Evolutionary conservation across 2,797 vertebrate species (phyloP), one percentile per base, ranked within the genome.

Genomic region (Zonotrichia albicollis): DNA sequence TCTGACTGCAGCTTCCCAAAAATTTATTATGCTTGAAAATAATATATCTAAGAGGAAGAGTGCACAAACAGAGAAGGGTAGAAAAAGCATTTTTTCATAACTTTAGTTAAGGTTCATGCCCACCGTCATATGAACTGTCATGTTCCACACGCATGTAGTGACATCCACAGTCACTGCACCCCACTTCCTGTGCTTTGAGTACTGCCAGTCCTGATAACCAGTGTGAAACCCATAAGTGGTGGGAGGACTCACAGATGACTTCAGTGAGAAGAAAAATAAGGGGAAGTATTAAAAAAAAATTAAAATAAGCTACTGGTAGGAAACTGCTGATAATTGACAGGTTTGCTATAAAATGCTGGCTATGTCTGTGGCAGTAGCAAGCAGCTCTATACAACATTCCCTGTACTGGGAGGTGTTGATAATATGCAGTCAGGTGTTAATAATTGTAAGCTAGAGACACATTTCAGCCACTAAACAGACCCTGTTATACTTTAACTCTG

Each of bases 301-400:
- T 71, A 26, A 34, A 93, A 82, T 22, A 60, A 90, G 13, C 32
- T 14, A 10, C 50, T 84, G 71, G 61, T 55, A 71, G 67, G 62
- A 93, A 95, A 50, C 32, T 76, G 22, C 34, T 78, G 51, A 16
- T 86, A 29, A 46, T 83, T 94, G 82, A 16, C 48, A 86, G 36
- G 50, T 42, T 16, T 2, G 7, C 32, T 75, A 38, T 87, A 66
- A 88, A 87, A 89, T 67, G 45, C 46, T 10, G 19, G 29, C 70
- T 54, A 5, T 16, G 22, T 25, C 60, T 76, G 58, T 73, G 48
- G 73, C 15, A 73, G 80, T 16, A 90, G 50, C 26, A 86, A 95
- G n/a, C 34, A 87, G 67, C 78, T 36, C 48, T 51, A 7, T 4
- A 6, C 0, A 46, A 46, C 45, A 23, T 7, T 46, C 45, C 22